Evolutionary conservation across 2,113 vertebrate genomes (phyloP), one percentile per base, ranked within the genome.

Genomic region (Syngnathus typhle): DNA sequence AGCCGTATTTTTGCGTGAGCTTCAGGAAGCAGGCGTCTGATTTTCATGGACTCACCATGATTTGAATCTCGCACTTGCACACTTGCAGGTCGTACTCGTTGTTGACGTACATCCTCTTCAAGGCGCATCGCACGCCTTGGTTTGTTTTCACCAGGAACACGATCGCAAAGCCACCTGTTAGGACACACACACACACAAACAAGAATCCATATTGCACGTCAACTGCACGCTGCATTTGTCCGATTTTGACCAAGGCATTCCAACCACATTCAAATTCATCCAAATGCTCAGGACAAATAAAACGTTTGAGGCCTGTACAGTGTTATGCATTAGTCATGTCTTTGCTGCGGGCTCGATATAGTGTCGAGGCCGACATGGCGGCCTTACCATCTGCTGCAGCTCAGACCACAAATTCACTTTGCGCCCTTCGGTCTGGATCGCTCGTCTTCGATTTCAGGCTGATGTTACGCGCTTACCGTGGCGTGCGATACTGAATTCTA

Each of bases 41-140:
- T 62, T 21, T 23, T 44, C 41, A 63, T 49, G 11, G 38, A 86
- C 96, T 94, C 89, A 99, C 97, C 97, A 99, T 99, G 80, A 99
- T 98, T 73, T 98, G 97, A 84, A 99, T 98, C 82, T 99, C 97
- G 46, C 93, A 87, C 81, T 98, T 96, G 93, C 96, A 99, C 78
- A 99, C 95, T 77, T 98, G 96, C 75, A 99, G 88, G 81, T 99
- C 97, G 0, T 99, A 88, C 78, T 99, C 97, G 0, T 96, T 98
- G 84, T 99, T 99, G 89, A 99, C 97, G 0, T 98, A 99, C 97
- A 99, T 98, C 81, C 97, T 91, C 90, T 99, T 99, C 82, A 99
- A 92, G 77, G 97, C 97, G 77, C 96, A 96, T 16, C 96, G 96
- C 81, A 96, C 86, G 16, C 96, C 95, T 73, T 94, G 97, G 84